phyloP scores from a whole-genome alignment of 2,113 vertebrate genomes.

The Semicossyphus pulcher region DNA sequence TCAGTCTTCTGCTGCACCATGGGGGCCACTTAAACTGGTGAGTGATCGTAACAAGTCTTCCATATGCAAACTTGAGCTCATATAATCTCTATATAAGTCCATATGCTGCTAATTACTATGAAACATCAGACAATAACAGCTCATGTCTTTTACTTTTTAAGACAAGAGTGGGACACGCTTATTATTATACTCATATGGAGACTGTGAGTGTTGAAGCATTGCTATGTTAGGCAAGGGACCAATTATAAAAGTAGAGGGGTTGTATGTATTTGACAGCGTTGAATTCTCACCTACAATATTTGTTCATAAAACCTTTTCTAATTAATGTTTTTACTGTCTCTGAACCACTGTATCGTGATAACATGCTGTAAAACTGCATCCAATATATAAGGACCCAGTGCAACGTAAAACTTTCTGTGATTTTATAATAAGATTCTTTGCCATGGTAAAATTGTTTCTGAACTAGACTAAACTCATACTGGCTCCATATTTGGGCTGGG shows the following conservation, averaged over 20 bases:
- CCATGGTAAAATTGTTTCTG: neutral
- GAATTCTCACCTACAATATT: neutral
- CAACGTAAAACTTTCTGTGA: neutral
- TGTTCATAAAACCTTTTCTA: neutral
- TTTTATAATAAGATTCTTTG: neutral
- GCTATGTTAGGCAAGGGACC: slow-evolving; percentile 22
- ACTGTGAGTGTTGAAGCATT: neutral
- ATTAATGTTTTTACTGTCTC: neutral
- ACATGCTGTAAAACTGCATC: neutral
- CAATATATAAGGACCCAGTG: neutral
- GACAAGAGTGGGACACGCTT: slow-evolving; percentile 3
- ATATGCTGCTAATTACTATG: slow-evolving; percentile 8
- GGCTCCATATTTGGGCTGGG: neutral
- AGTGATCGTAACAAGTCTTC: slow-evolving; percentile 49
- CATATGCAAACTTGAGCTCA: neutral
- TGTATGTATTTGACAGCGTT: slow-evolving; percentile 26
- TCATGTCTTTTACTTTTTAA: slow-evolving; percentile 16
- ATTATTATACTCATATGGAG: slow-evolving; percentile 25
- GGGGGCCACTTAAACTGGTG: slow-evolving; percentile 87
- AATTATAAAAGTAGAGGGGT: slow-evolving; percentile 52
- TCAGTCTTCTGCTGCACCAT: slow-evolving; percentile 87
- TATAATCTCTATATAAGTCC: neutral
- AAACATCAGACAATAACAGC: neutral
- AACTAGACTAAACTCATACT: neutral
- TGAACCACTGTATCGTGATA: neutral